Percentiles rank a stretch among this genome's conserved stretches.
Conservation (phyloP, 2,888 invertebrate species). For the Urechis unicinctus region DNA sequence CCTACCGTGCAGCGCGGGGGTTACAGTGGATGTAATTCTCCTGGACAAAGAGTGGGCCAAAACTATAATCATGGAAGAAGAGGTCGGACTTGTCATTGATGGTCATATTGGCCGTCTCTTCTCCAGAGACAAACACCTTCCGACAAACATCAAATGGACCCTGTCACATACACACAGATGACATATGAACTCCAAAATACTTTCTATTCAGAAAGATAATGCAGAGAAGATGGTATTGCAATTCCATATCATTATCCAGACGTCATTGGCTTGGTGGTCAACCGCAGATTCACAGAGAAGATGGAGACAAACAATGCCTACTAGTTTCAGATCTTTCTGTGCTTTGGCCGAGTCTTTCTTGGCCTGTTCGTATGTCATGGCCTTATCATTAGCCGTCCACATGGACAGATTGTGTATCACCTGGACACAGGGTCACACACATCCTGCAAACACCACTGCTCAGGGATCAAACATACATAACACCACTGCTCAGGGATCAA, state of each 20-base stretch:
- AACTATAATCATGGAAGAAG: slow-evolving; percentile 94
- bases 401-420: slow-evolving; percentile 78
- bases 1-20: slow-evolving; percentile 69
- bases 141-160: slow-evolving; percentile 90
- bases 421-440: no score
- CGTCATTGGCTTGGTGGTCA: not conserved
- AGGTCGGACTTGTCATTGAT: slow-evolving; percentile 73
- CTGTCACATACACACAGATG: slow-evolving; percentile 50
- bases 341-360: slow-evolving; percentile 58
- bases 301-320: slow-evolving; percentile 40
- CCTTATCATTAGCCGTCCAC: slow-evolving; percentile 62
- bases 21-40: slow-evolving; percentile 85
- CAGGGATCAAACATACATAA: no score
- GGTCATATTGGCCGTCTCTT: slow-evolving; percentile 41
- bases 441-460: no score
- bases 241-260: no score
- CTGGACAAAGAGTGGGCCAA: slow-evolving; percentile 94
- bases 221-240: not conserved
- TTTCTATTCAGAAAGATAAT: not conserved
- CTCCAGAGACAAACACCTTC: slow-evolving; percentile 72
- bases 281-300: not conserved
- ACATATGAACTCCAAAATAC: not conserved
- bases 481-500: no score
- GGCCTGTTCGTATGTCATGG: slow-evolving; percentile 55
- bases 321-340: slow-evolving; percentile 79